Evolutionary conservation across 2,113 vertebrate species (phyloP).

Genomic region (Cephalopterus ornatus): DNA sequence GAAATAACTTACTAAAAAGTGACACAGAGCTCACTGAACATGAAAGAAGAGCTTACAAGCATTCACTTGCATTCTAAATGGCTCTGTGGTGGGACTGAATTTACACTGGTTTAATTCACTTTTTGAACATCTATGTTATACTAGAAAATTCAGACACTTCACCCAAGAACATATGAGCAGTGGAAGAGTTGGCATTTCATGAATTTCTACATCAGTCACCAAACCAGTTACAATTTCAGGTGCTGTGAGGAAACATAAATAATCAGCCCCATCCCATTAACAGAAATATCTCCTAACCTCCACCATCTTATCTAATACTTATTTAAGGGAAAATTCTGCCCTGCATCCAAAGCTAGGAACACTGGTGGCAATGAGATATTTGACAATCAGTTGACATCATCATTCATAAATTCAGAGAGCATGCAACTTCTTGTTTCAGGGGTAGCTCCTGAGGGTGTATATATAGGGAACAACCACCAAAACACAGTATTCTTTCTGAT

Average conservation of each 20-base stretch:
- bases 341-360: background rate
- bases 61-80: background rate
- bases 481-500: background rate
- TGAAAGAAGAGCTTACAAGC: background rate
- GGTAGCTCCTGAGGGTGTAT: background rate
- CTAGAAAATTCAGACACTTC: background rate
- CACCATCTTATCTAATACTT: background rate
- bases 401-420: background rate
- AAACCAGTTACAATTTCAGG: background rate
- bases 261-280: background rate
- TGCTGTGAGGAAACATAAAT: background rate
- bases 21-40: background rate
- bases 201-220: background rate
- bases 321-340: background rate
- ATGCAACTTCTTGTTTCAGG: background rate
- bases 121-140: background rate
- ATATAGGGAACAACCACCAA: background rate
- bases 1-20: background rate
- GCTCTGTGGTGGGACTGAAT: background rate
- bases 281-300: background rate
- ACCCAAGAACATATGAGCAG: background rate
- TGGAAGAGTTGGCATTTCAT: background rate
- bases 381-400: background rate
- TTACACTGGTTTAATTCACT: background rate
- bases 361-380: background rate